Evolutionary conservation across 2,113 vertebrate species (phyloP), one percentile per base, ranked within the genome.

Genomic region (Lasiurus borealis): DNA sequence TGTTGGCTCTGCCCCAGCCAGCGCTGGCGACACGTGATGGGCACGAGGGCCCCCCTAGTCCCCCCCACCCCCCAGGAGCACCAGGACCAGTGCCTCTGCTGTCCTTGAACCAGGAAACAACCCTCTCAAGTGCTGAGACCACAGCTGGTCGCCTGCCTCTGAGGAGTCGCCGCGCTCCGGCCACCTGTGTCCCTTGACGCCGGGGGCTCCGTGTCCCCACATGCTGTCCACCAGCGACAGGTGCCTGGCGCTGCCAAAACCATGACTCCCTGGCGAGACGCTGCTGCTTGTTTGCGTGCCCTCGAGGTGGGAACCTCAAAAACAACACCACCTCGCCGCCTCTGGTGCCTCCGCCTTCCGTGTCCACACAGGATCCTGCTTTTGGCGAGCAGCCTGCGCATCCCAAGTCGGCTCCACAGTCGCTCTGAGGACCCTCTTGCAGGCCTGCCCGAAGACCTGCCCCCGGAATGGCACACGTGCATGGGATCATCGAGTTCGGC

Each of bases 31-130:
- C 19, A 62, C 54, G 46, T 87, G 10, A 46, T 86, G 40, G 57
- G 72, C 31, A 52, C 21, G 27, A 95, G 94, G 25, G 9, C 34
- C n/a, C 69, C 97, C 69, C 94, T 94, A 90, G 94, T 27, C 81
- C 54, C 62, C 14, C 75, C 8, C 54, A 93, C 90, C 94, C 96
- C 16, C 15, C 16, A 9, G n/a, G 36, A 68, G 80, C 31, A 40
- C 88, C 76, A 90, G 91, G 90, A 66, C 71, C 16, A 64, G 92
- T 82, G 89, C 92, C 96, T 91, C 92, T 94, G 89, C 69, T 96
- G 44, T 9, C 59, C 82, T 46, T 25, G 78, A 23, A 14, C 72
- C 13, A 3, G 72, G 25, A 2, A 27, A 46, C 23, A 3, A 13
- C 40, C 13, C 34, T 21, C 2, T 46, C 40, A 13, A 13, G 40